Evolutionary conservation across 2,888 invertebrate genomes (phyloP).

Genomic region (Drosophila infuscata): DNA sequence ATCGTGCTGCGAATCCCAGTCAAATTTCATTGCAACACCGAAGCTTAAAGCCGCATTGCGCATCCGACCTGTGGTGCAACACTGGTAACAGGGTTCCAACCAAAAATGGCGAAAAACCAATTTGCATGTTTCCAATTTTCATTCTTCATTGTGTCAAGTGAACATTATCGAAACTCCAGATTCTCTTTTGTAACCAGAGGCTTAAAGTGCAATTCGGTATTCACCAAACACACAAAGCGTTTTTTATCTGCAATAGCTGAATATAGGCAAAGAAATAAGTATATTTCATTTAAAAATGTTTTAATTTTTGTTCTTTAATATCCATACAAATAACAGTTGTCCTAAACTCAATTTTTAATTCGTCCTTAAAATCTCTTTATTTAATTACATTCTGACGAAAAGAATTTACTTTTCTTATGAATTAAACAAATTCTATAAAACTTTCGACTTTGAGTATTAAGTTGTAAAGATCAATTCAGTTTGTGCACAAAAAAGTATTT

Average conservation of each 20-base stretch:
- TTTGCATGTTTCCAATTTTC: slow-evolving; percentile 55
- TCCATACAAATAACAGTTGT: neutral
- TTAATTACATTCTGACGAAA: neutral
- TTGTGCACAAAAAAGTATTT: neutral
- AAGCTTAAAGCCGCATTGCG: slow-evolving; percentile 53
- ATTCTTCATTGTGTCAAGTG: slow-evolving; percentile 49
- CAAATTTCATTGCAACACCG: slow-evolving; percentile 6
- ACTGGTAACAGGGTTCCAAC: slow-evolving; percentile 16
- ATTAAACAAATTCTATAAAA: neutral
- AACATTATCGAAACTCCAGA: slow-evolving; percentile 21
- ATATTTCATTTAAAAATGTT: neutral
- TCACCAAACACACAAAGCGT: neutral
- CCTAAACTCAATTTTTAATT: neutral
- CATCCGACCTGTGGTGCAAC: slow-evolving; percentile 39
- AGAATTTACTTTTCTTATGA: fast-evolving
- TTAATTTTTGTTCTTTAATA: neutral
- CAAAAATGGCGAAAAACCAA: slow-evolving; percentile 50
- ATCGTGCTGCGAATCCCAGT: slow-evolving; percentile 2
- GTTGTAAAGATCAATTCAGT: neutral
- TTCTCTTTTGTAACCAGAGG: neutral
- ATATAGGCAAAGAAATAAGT: neutral
- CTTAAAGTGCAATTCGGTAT: neutral
- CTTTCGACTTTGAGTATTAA: neutral
- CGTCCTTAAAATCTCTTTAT: neutral
- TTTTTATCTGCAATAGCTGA: neutral